Base-by-base conservation (phyloP, 2,888 invertebrate genomes). In the Nipponacmea schrenckii region DNA sequence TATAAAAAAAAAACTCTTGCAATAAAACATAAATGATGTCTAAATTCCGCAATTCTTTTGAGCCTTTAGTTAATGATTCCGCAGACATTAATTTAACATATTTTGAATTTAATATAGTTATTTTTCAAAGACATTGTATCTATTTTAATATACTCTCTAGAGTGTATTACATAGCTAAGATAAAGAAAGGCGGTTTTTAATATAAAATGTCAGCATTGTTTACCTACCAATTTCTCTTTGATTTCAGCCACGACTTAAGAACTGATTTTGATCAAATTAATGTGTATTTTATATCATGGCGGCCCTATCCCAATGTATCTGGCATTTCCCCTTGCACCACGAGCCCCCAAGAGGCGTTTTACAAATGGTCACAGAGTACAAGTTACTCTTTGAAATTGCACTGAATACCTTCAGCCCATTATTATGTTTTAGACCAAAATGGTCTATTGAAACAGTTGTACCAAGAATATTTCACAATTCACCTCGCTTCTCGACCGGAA, bases 291-390 rank as follows among this genome's bases (percentile, higher is more conserved):
- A 56, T 56, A 56, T 24, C 10, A 24, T 39, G 39, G 56, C 56
- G 56, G 24, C 24, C 24, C 56, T 20, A 56, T 24, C 24, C 56
- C 56, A 56, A 24, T 56, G 56, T 24, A 56, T 20, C 56, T 56
- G 56, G 56, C 56, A 56, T 56, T 56, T 56, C 56, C 56, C 56
- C 56, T 56, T 56, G 56, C 56, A 56, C 56, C 24, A 24, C n/a
- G 15, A 56, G 56, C 56, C 56, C 56, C 56, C 56, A 24, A 12
- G 56, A 56, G 56, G 56, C 56, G 56, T 56, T 56, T 56, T 56
- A 56, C 56, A 56, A 56, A 56, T 56, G 56, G 56, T 56, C 56
- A 56, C 56, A 10, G 14, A 24, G 56, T 56, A 56, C 56, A 56
- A 20, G 12, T 24, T 24, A 56, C 12, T 56, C 56, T 56, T 56